Conservation (phyloP, 1,140 invertebrate genomes). For the Bombyx mandarina region DNA sequence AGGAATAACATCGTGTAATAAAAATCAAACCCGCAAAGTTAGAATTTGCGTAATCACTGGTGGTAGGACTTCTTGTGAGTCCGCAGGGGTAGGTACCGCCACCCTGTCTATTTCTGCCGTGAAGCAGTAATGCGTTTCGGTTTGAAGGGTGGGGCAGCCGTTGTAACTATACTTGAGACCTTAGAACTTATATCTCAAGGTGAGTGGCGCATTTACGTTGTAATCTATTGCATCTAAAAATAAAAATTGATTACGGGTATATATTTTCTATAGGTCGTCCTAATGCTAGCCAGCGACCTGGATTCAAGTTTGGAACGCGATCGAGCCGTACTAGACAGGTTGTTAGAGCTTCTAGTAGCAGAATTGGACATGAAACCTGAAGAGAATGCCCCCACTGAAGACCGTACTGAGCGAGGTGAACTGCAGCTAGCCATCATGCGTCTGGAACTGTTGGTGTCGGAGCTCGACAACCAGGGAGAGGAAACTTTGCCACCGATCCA, state of each 20-base stretch:
- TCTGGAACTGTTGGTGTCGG: slow-evolving; percentile 80
- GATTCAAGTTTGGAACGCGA: slow-evolving; percentile 88
- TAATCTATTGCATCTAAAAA: not conserved
- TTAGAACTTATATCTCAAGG: no score
- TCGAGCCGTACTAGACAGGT: slow-evolving; percentile 79
- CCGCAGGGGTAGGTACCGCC: no score
- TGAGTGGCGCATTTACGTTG: no score
- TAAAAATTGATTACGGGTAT: not conserved
- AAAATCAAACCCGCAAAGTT: no score
- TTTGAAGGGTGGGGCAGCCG: no score
- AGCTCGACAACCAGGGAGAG: slow-evolving; percentile 77
- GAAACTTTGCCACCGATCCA: slow-evolving; percentile 40
- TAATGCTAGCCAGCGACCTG: slow-evolving; percentile 92
- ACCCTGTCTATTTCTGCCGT: no score
- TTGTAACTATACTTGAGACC: no score
- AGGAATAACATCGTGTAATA: no score
- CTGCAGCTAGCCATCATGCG: slow-evolving; percentile 90
- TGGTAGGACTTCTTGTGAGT: no score
- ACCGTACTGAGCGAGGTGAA: slow-evolving; percentile 38
- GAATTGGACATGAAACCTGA: slow-evolving; percentile 82
- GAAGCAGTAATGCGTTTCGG: no score
- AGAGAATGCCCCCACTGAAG: slow-evolving; percentile 22
- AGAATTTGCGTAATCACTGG: no score
- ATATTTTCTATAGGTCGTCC: slow-evolving; percentile 75
- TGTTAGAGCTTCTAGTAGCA: slow-evolving; percentile 81